Evolutionary conservation across 2,113 vertebrate genomes (phyloP).

Genomic region (Gambusia affinis): DNA sequence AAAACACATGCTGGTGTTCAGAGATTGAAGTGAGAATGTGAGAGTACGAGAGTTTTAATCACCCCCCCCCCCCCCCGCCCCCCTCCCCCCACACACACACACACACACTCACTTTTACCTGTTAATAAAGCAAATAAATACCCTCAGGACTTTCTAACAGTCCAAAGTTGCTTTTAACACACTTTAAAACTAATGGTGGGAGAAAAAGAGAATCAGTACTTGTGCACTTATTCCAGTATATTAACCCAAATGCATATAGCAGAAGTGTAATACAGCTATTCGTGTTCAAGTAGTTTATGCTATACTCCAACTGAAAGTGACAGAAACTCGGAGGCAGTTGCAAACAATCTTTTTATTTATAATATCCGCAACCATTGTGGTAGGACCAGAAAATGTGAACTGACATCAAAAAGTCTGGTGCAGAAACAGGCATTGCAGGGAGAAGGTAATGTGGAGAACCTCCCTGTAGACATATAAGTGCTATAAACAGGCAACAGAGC

Average conservation of each 20-base stretch:
- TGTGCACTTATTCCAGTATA: background rate
- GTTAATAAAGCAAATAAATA: conserved; percentile 56
- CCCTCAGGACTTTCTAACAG: conserved; percentile 26
- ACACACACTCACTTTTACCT: conserved; percentile 26
- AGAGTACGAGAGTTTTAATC: conserved; percentile 23
- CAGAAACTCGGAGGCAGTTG: conserved; percentile 1
- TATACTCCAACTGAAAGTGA: conserved; percentile 16
- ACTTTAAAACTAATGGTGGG: conserved; percentile 22
- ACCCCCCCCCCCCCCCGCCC: too few relatives aligned
- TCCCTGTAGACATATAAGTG: background rate
- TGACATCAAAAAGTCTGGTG: conserved; percentile 8
- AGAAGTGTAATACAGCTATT: conserved; percentile 12
- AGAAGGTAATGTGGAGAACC: background rate
- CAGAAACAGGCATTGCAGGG: background rate
- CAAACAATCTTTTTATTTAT: conserved; percentile 4
- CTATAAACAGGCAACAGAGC: conserved; percentile 5
- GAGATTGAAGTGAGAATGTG: conserved; percentile 8
- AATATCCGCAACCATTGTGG: background rate
- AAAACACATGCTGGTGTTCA: conserved; percentile 14
- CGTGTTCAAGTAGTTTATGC: background rate
- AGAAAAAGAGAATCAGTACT: conserved; percentile 14
- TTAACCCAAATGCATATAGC: background rate
- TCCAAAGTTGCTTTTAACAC: conserved; percentile 15
- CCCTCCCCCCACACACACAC: too few relatives aligned
- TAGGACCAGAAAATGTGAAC: background rate